These are phyloP conservation scores for Enteromius fasciolatus DNA, from an alignment of 2,797 vertebrate species.

Conservation along the genomic window DNA sequence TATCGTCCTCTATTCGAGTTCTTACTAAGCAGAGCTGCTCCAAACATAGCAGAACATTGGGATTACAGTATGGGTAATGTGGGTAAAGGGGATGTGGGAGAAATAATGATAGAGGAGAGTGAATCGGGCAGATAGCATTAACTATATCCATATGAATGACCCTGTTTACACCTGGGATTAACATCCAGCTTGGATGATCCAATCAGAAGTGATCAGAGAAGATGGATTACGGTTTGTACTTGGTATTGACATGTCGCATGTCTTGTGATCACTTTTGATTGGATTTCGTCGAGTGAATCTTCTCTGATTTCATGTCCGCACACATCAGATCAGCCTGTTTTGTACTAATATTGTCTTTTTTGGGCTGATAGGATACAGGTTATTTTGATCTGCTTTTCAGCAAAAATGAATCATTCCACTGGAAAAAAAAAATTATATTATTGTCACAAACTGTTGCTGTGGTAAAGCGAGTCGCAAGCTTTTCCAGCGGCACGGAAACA, in stretches of 20 bases:
- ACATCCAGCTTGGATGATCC: conserved; percentile 15
- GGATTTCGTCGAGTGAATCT: neutral
- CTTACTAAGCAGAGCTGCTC: conserved; percentile 35
- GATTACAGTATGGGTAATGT: neutral
- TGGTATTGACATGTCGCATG: neutral
- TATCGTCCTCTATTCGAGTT: conserved; percentile 19
- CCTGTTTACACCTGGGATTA: conserved; percentile 27
- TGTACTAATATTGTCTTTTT: neutral
- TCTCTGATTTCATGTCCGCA: conserved; percentile 1
- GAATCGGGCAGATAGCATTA: neutral
- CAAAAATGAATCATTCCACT: neutral
- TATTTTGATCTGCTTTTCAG: neutral
- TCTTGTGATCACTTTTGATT: neutral
- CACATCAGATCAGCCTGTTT: neutral
- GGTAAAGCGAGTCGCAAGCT: too few relatives aligned
- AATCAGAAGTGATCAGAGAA: neutral
- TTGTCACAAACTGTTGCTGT: too few relatives aligned
- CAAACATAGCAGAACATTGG: conserved; percentile 40
- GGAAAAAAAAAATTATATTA: neutral
- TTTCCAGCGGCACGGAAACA: too few relatives aligned
- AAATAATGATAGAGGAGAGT: conserved; percentile 7
- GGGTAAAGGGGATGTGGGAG: neutral
- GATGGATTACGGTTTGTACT: conserved; percentile 20
- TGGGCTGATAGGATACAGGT: neutral
- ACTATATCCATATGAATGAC: neutral